Evolutionary conservation across 2,113 vertebrate species (phyloP).

Genomic region (Melanerpes formicivorus): DNA sequence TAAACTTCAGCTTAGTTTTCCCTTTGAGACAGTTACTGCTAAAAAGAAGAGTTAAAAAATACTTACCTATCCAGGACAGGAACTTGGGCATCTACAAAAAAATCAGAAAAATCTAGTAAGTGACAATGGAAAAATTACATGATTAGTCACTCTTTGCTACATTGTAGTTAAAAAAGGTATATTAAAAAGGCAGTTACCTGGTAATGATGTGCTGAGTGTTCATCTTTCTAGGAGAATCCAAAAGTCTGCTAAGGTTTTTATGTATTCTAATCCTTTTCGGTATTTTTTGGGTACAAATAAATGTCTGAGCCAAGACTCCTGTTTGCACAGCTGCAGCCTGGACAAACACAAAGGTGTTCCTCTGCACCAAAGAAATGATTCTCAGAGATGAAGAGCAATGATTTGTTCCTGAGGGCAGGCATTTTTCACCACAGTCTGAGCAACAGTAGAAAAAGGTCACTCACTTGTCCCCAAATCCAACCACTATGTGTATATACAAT

Average conservation of each 20-base stretch:
- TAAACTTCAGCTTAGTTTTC: not conserved
- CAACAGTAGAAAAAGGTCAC: not conserved
- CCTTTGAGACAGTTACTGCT: not conserved
- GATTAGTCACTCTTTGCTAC: not conserved
- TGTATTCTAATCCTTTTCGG: not conserved
- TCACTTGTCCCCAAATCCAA: not conserved
- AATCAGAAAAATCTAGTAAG: not conserved
- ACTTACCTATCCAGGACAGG: slow-evolving; percentile 48
- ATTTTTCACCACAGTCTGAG: not conserved
- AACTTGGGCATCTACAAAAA: slow-evolving; percentile 2
- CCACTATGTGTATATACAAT: not conserved
- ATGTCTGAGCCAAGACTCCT: not conserved
- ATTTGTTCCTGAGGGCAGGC: not conserved
- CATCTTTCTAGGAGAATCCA: not conserved
- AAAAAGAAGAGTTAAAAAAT: not conserved
- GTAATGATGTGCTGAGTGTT: not conserved
- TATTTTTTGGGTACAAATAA: not conserved
- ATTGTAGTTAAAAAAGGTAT: not conserved
- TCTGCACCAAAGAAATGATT: not conserved
- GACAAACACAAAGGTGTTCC: not conserved
- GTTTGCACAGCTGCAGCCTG: not conserved
- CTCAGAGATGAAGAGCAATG: not conserved
- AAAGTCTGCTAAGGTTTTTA: not conserved
- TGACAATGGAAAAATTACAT: not conserved
- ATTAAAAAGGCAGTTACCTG: slow-evolving; percentile 40